A percentile compares a stretch with the other conserved stretches of the same genome.
phyloP scores from a whole-genome alignment of 2,797 vertebrate species.

The Hephaestus fuliginosus region DNA sequence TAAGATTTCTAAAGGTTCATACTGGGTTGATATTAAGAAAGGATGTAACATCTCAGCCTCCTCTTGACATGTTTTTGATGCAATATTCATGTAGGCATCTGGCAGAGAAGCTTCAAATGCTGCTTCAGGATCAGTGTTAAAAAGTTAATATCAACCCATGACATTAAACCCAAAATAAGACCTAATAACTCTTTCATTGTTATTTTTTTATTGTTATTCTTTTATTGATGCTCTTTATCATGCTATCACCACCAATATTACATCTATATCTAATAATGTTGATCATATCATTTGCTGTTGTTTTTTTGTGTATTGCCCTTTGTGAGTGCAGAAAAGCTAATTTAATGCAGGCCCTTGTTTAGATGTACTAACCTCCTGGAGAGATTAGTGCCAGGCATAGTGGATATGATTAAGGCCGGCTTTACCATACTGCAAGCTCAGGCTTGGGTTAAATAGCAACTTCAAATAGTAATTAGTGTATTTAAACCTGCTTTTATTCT shows the following conservation, averaged over 20 bases:
- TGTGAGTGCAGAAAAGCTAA: background rate
- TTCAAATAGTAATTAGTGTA: conserved; percentile 18
- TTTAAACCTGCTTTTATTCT: conserved; percentile 28
- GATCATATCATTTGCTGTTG: background rate
- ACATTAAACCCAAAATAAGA: background rate
- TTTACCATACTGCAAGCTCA: conserved; percentile 48
- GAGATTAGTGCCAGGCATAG: conserved; percentile 3
- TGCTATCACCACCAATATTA: background rate
- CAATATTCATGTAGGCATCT: conserved; percentile 36
- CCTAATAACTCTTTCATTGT: background rate
- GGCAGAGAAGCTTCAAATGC: conserved; percentile 24
- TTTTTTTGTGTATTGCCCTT: background rate
- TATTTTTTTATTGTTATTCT: background rate
- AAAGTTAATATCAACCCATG: background rate
- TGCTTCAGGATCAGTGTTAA: conserved; percentile 10
- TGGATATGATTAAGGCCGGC: conserved; percentile 41
- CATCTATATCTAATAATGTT: background rate
- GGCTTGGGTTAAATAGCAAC: conserved; percentile 8
- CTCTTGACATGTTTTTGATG: conserved; percentile 30
- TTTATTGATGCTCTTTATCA: background rate
- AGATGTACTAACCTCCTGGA: background rate
- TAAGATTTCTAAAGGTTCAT: background rate
- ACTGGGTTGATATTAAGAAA: conserved; percentile 10
- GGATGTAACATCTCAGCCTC: background rate
- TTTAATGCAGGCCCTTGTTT: background rate